Base-by-base conservation (phyloP, 2,888 invertebrate species). In the Craniophora ligustri region DNA sequence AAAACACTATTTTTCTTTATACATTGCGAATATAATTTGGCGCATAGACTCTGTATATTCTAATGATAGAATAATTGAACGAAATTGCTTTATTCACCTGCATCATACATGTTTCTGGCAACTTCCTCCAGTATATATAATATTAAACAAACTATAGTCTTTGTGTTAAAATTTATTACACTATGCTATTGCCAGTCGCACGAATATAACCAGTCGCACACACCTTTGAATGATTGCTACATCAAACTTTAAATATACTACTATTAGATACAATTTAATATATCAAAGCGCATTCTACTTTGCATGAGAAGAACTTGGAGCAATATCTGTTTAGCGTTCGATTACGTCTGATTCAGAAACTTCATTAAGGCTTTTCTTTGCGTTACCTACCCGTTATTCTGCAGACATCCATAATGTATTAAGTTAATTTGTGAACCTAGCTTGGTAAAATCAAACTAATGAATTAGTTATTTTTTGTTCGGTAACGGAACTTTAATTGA, bases 261-360 rank as follows among this genome's bases (percentile, higher is more conserved):
- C 69, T 69, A 76, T 75, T 71, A 74, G 64, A 70, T 74, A 75
- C 69, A 66, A 67, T 74, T 72, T 69, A 48, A 67, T 61, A 72
- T 67, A 62, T 56, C 39, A 30, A 35, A 19, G 46, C 26, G 28
- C 14, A 36, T 53, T 39, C 40, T 31, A 44, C 49, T 21, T 42
- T 45, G 34, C 40, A 15, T 3, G 21, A 14, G 42, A 15, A 14
- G 15, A 10, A 47, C 41, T 38, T 28, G 11, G 7, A 39, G 8
- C 36, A 18, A 13, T 32, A 44, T 30, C 35, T 5, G n/a, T n/a
- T 26, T 26, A 10, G 10, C 3, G 3, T n/a, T 3, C n/a, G 1
- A 8, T 21, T 21, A 21, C n/a, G n/a, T n/a, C n/a, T n/a, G n/a
- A n/a, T n/a, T n/a, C 0, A 23, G 2, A 23, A 45, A 55, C 64